These are phyloP conservation scores for Apistogramma diplotaenia DNA, from an alignment of 2,113 vertebrate genomes.

Conservation along the genomic window DNA sequence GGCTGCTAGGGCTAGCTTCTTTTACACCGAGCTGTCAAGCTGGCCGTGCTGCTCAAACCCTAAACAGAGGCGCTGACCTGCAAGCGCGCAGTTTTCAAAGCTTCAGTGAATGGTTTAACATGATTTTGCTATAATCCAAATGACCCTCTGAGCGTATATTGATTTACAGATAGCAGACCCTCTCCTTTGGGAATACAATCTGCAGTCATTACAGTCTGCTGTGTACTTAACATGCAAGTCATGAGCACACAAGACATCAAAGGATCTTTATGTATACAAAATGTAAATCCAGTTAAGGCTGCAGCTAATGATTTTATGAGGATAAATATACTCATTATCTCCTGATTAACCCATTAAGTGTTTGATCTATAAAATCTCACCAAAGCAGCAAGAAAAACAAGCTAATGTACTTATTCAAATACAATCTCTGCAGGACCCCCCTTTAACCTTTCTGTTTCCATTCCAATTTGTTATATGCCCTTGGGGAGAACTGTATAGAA, in stretches of 20 bases:
- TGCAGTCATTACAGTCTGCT: not conserved
- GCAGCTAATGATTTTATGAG: not conserved
- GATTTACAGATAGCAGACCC: not conserved
- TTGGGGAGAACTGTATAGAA: conserved; percentile 14
- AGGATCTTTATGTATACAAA: not conserved
- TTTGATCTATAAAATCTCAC: not conserved
- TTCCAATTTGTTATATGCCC: not conserved
- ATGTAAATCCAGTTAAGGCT: not conserved
- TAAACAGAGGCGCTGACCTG: not conserved
- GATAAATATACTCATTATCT: not conserved
- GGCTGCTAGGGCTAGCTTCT: not conserved
- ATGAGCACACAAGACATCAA: not conserved
- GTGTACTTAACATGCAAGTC: not conserved
- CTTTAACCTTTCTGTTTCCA: not conserved
- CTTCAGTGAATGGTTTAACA: not conserved
- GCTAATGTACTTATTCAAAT: not conserved
- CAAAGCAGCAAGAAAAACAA: not conserved
- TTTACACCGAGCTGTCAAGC: not conserved
- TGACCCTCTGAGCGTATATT: not conserved
- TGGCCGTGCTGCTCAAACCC: not conserved
- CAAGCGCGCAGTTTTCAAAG: not conserved
- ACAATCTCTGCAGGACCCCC: not conserved
- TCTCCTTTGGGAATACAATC: conserved; percentile 2
- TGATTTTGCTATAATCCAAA: not conserved
- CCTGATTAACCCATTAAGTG: not conserved